Evolutionary conservation across 2,113 vertebrate genomes (phyloP), one percentile per base, ranked within the genome.

Genomic region (Bufo gargarizans): DNA sequence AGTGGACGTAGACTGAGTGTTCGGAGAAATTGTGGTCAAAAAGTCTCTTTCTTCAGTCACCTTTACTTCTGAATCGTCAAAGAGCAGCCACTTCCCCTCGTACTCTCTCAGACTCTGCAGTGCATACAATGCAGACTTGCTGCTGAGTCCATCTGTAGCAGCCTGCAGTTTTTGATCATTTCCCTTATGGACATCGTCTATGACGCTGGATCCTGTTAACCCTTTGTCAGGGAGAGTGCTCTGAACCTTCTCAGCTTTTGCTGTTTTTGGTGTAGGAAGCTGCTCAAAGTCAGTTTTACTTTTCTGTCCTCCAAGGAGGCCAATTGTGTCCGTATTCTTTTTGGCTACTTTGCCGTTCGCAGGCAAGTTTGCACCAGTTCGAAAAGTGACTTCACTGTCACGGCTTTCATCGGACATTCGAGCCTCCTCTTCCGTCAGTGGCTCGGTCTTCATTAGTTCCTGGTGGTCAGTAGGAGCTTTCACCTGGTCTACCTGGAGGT

Each of bases 31-130:
- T 49, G 97, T 95, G 91, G 93, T 96, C 88, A 99, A 90, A 77
- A 99, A 99, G 86, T 99, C 97, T 69, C 96, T 96, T 93, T 99
- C 98, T 89, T 99, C 96, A 7, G 96, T 97, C 81, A 99, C 92
- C 90, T 96, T 97, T 90, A 99, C 98, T 91, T 99, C 98, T 0
- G 97, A 99, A 90, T 99, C 98, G 43, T 99, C 98, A 17, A 99
- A 99, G 86, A 99, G 96, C 94, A 99, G 87, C 98, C 98, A 99
- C 88, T 99, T 99, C 0, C 97, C 98, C 90, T 99, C 97, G 3
- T 97, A 99, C 82, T 97, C 93, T 67, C 94, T 94, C 45, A 99
- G 95, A 91, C 91, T 95, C 86, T 95, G 94, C 49, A 96, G 91
- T n/a, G 94, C 83, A 0, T 84, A 92, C 0, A 92, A 88, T 33